phyloP scores from a whole-genome alignment of 2,113 vertebrate genomes.

The Notarius quadriscutis region DNA sequence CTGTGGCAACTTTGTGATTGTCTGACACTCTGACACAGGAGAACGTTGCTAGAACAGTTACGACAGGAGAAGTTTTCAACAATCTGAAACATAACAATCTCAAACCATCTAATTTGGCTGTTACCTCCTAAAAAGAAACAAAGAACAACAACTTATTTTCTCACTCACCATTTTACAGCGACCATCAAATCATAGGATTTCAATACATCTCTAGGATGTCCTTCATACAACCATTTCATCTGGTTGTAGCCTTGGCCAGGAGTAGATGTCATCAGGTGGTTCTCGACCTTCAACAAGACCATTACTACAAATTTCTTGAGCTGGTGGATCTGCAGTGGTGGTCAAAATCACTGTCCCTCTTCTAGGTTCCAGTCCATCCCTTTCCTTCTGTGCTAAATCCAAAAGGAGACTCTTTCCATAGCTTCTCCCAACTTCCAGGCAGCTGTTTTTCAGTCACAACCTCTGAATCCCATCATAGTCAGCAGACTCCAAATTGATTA shows the following conservation, averaged over 20 bases:
- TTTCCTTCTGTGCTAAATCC: too few relatives aligned
- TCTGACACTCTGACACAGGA: neutral
- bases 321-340: neutral
- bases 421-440: too few relatives aligned
- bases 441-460: neutral
- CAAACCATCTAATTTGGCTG: neutral
- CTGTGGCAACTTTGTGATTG: neutral
- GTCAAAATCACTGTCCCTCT: neutral
- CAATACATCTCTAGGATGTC: neutral
- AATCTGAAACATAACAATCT: neutral
- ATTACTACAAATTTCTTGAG: slow-evolving; percentile 37
- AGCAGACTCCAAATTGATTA: neutral
- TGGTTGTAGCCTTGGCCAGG: neutral
- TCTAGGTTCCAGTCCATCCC: neutral
- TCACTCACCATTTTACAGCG: neutral
- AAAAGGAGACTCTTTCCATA: neutral
- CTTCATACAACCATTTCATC: neutral
- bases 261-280: neutral
- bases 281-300: slow-evolving; percentile 21
- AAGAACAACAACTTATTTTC: neutral
- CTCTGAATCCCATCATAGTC: neutral
- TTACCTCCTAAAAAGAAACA: neutral
- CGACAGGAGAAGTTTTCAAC: neutral
- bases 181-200: neutral
- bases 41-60: neutral